These are phyloP conservation scores for Cassiopea andromeda DNA, from an alignment of 30 jellyfish, hydroid and myxozoan species.

Conservation along the genomic window DNA sequence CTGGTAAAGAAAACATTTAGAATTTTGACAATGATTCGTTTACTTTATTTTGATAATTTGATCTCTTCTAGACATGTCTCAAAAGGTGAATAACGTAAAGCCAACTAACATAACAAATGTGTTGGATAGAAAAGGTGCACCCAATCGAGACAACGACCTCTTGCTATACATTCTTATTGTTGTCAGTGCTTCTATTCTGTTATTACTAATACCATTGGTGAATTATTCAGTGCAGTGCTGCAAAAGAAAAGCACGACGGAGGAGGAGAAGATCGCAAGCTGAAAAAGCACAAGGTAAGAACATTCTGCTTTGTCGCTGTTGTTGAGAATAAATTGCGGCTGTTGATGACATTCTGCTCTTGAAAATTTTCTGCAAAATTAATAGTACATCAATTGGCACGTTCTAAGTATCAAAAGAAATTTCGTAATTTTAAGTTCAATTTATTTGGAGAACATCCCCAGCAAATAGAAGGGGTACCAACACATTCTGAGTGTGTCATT, in stretches of 20 bases:
- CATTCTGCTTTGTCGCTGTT: background rate
- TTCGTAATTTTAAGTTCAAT: too few relatives aligned
- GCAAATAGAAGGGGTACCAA: too few relatives aligned
- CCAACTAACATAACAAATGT: constrained; percentile 36
- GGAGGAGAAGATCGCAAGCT: constrained; percentile 15
- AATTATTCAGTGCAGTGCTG: constrained; percentile 14
- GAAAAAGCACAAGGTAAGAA: constrained; percentile 31
- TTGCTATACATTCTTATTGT: constrained; percentile 42
- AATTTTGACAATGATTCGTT: background rate
- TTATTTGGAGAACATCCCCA: too few relatives aligned
- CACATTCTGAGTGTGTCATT: too few relatives aligned
- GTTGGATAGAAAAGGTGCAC: background rate
- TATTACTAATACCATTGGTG: constrained; percentile 51
- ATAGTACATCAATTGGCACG: too few relatives aligned
- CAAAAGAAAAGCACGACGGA: constrained; percentile 34
- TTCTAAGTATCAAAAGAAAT: too few relatives aligned
- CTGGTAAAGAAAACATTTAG: too few relatives aligned
- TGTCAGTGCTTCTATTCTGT: constrained; percentile 59
- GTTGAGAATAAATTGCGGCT: background rate
- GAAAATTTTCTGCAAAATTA: too few relatives aligned
- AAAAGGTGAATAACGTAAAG: background rate
- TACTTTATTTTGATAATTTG: background rate
- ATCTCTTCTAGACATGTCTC: constrained; percentile 9
- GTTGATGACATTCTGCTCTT: too few relatives aligned
- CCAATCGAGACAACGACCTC: constrained; percentile 25